Conservation (phyloP, 2,797 vertebrate species). For the Syngnathus rostellatus region DNA sequence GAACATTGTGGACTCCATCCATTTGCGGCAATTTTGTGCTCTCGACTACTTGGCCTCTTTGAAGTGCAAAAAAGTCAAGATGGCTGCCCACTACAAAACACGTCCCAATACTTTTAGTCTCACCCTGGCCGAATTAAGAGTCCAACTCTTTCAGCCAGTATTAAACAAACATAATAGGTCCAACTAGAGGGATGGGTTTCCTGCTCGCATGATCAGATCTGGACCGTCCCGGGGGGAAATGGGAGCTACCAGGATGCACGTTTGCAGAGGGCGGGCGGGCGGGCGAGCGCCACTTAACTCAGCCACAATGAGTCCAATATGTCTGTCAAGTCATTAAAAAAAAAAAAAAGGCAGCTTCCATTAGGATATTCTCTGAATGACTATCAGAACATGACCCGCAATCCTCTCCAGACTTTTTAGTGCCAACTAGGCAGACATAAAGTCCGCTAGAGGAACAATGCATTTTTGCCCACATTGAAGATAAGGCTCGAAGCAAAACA, state of each 20-base stretch:
- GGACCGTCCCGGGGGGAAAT: constrained; percentile 32
- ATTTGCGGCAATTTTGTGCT: not conserved
- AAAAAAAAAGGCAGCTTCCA: not conserved
- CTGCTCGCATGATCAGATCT: constrained; percentile 57
- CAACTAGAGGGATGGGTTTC: constrained; percentile 50
- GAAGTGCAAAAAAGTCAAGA: no score
- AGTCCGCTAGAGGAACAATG: not conserved
- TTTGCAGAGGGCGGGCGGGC: constrained; percentile 9
- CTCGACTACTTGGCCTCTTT: not conserved
- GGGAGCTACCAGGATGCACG: constrained; percentile 35
- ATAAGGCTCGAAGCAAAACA: constrained; percentile 1
- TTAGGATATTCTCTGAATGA: not conserved
- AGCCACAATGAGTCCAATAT: not conserved
- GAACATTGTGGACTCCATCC: not conserved
- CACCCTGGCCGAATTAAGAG: not conserved
- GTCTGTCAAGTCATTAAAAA: not conserved
- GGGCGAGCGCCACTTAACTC: not conserved
- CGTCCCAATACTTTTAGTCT: not conserved
- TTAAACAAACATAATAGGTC: constrained; percentile 4
- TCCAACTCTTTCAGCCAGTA: not conserved
- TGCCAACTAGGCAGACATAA: not conserved
- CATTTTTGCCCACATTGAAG: not conserved
- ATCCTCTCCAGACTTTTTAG: not conserved
- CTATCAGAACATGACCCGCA: not conserved
- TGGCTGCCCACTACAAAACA: not conserved